Percentiles rank a stretch among this genome's conserved stretches.
Conservation (phyloP, 2,797 vertebrate genomes). For the Catostomus latipinnis region DNA sequence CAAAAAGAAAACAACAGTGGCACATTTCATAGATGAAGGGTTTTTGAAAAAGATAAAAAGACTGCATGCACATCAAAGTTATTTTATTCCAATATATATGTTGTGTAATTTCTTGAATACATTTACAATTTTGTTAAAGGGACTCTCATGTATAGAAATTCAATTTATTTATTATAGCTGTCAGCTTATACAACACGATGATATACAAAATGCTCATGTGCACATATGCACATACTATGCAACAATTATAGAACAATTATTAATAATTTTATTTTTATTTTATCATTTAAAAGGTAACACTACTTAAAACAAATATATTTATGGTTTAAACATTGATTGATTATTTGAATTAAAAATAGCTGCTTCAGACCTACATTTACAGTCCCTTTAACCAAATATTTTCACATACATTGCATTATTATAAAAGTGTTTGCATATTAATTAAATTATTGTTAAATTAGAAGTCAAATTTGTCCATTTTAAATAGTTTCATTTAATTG, state of each 20-base stretch:
- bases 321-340: too few relatives aligned
- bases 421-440: constrained; percentile 76
- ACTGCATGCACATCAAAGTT: constrained; percentile 89
- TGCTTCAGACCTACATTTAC: constrained; percentile 93
- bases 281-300: constrained; percentile 91
- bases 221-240: constrained; percentile 67
- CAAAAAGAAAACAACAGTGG: constrained; percentile 64
- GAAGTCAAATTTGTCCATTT: constrained; percentile 92
- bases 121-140: constrained; percentile 97
- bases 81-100: constrained; percentile 68
- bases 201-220: constrained; percentile 74
- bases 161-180: constrained; percentile 87
- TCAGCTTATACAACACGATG: constrained; percentile 85
- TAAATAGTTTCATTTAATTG: constrained; percentile 95
- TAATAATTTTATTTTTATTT: constrained; percentile 83
- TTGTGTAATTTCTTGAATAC: constrained; percentile 87
- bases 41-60: constrained; percentile 65
- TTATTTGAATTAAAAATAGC: constrained; percentile 48
- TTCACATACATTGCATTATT: constrained; percentile 96
- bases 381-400: constrained; percentile 99
- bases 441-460: constrained; percentile 68
- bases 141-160: constrained; percentile 76
- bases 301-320: constrained; percentile 69
- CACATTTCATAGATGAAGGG: constrained; percentile 66
- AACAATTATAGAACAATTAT: background rate